Conservation (phyloP, 2,888 invertebrate genomes). For the Synergus gifuensis region DNA sequence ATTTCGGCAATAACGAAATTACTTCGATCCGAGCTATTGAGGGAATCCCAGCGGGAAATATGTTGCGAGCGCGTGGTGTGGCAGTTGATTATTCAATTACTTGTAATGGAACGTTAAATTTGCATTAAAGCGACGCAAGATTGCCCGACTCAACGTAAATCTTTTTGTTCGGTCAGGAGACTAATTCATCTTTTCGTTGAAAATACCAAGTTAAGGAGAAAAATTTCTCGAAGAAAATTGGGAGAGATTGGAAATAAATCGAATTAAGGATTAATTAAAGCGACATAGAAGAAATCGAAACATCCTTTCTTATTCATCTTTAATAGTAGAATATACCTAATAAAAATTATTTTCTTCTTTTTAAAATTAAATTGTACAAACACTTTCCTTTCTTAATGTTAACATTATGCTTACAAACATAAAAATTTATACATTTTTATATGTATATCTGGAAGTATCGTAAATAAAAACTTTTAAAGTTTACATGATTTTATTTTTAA, state of each 20-base stretch:
- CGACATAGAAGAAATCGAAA: not conserved
- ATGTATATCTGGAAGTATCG: no score
- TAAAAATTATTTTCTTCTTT: no score
- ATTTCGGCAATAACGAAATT: constrained; percentile 51
- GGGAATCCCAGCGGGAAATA: constrained; percentile 52
- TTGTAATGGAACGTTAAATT: constrained; percentile 56
- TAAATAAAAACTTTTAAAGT: no score
- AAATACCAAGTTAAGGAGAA: not conserved
- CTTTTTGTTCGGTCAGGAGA: constrained; percentile 24
- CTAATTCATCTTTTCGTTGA: not conserved
- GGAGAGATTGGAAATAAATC: not conserved
- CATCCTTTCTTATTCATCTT: not conserved
- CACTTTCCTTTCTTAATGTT: no score
- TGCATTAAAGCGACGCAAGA: constrained; percentile 54
- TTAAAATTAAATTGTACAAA: no score
- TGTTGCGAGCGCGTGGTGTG: constrained; percentile 47
- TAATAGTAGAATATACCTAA: no score
- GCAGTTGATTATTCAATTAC: constrained; percentile 58
- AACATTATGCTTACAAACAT: no score
- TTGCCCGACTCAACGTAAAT: constrained; percentile 49
- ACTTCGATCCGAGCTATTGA: constrained; percentile 44
- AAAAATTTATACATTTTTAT: no score
- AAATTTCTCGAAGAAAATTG: not conserved
- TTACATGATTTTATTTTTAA: no score
- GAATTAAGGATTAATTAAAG: not conserved